These are phyloP conservation scores for Manis javanica DNA, from an alignment of 2,797 vertebrate genomes.

Conservation along the genomic window DNA sequence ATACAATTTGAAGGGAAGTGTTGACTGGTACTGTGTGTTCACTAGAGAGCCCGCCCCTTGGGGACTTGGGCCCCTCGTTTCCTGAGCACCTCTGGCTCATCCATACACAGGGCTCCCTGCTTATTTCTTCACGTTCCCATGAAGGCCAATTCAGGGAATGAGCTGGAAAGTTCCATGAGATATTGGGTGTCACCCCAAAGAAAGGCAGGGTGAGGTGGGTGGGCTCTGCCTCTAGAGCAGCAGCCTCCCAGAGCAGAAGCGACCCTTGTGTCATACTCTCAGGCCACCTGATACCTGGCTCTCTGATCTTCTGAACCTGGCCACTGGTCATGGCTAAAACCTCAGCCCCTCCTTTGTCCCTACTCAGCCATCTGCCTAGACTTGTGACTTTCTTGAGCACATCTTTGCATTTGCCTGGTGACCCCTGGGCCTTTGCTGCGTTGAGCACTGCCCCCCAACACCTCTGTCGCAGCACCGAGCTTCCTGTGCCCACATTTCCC, in stretches of 20 bases:
- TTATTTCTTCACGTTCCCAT: neutral
- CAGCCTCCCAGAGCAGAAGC: neutral
- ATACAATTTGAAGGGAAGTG: neutral
- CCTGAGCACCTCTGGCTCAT: too few species aligned
- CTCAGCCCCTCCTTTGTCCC: neutral
- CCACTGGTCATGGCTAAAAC: neutral
- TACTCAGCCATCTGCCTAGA: neutral
- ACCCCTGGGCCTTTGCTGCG: too few species aligned
- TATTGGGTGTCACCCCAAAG: neutral
- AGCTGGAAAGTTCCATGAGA: neutral
- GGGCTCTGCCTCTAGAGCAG: neutral
- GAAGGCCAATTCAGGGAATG: neutral
- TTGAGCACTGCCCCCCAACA: too few species aligned
- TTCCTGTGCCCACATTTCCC: neutral
- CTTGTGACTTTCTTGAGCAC: neutral
- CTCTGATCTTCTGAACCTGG: neutral
- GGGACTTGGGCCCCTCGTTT: neutral
- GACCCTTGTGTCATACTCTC: neutral
- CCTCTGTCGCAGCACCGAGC: neutral
- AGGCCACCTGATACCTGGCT: neutral
- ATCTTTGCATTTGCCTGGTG: neutral
- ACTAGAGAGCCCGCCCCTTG: too few species aligned
- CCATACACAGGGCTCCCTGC: neutral
- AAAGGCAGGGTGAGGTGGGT: neutral
- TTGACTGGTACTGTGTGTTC: neutral